These are phyloP conservation scores for Adelosebastes latens DNA, from an alignment of 2,797 vertebrate genomes.

Conservation along the genomic window DNA sequence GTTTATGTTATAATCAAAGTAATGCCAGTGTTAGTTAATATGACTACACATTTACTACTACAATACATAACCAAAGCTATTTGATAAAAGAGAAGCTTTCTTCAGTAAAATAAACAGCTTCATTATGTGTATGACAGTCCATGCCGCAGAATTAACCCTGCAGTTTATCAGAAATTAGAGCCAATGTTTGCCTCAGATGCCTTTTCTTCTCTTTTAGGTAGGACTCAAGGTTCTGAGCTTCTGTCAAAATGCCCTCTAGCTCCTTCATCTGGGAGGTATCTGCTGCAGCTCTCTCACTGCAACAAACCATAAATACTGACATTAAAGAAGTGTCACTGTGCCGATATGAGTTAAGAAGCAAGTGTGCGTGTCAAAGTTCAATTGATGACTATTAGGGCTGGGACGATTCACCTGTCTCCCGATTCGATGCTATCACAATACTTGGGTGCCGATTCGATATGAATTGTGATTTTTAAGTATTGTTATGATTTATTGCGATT, in stretches of 20 bases:
- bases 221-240: slow-evolving; percentile 73
- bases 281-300: slow-evolving; percentile 74
- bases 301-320: slow-evolving; percentile 13
- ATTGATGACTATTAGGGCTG: background rate
- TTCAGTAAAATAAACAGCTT: background rate
- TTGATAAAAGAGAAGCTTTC: background rate
- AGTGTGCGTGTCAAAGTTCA: too few relatives aligned
- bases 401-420: too few relatives aligned
- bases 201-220: slow-evolving; percentile 80
- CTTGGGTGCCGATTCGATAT: too few relatives aligned
- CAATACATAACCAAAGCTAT: background rate
- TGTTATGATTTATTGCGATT: too few relatives aligned
- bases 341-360: background rate
- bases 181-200: slow-evolving; percentile 70
- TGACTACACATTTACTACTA: background rate
- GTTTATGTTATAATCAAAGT: background rate
- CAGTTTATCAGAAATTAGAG: slow-evolving; percentile 79
- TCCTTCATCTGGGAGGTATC: slow-evolving; percentile 74
- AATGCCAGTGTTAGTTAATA: background rate
- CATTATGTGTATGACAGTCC: background rate
- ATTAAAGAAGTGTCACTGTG: background rate
- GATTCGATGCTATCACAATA: too few relatives aligned
- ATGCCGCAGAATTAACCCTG: slow-evolving; percentile 40
- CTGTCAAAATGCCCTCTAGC: slow-evolving; percentile 74
- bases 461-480: too few relatives aligned